phyloP scores from a whole-genome alignment of 2,888 invertebrate genomes.

The Adelognathus sp. region DNA sequence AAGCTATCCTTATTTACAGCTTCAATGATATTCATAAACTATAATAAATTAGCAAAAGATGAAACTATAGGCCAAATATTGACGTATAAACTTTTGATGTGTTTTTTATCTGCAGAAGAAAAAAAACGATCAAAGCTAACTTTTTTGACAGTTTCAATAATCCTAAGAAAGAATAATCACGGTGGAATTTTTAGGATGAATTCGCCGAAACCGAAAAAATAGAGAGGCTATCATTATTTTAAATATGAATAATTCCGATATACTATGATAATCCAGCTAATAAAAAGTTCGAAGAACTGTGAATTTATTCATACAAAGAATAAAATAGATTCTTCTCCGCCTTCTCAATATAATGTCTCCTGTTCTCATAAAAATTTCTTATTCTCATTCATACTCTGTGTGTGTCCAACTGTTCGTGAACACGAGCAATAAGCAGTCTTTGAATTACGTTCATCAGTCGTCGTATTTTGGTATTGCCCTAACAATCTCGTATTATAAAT shows the following conservation, averaged over 20 bases:
- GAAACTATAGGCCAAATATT: too few relatives aligned
- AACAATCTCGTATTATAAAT: conserved; percentile 16
- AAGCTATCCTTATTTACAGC: conserved; percentile 21
- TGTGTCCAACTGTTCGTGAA: neutral
- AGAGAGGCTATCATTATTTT: conserved; percentile 16
- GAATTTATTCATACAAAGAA: neutral
- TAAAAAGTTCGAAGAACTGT: conserved; percentile 18
- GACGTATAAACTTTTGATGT: too few relatives aligned
- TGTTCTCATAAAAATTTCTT: too few relatives aligned
- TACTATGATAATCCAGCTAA: conserved; percentile 6
- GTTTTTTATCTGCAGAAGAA: too few relatives aligned
- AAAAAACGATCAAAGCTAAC: too few relatives aligned
- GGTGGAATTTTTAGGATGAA: neutral
- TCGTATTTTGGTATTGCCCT: conserved; percentile 20
- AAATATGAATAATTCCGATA: conserved; percentile 25
- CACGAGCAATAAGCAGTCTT: conserved; percentile 16
- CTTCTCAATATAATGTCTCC: neutral
- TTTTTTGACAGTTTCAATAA: too few relatives aligned
- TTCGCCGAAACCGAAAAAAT: conserved; percentile 1
- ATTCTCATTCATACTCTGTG: neutral
- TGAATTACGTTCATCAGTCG: conserved; percentile 47
- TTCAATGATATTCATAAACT: conserved; percentile 22
- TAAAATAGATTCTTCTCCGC: neutral
- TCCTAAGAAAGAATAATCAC: neutral
- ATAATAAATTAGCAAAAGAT: neutral